A percentile compares a stretch with the other conserved stretches of the same genome.
phyloP scores from a whole-genome alignment of 2,797 vertebrate genomes.

The Paramormyrops hopkinsi region DNA sequence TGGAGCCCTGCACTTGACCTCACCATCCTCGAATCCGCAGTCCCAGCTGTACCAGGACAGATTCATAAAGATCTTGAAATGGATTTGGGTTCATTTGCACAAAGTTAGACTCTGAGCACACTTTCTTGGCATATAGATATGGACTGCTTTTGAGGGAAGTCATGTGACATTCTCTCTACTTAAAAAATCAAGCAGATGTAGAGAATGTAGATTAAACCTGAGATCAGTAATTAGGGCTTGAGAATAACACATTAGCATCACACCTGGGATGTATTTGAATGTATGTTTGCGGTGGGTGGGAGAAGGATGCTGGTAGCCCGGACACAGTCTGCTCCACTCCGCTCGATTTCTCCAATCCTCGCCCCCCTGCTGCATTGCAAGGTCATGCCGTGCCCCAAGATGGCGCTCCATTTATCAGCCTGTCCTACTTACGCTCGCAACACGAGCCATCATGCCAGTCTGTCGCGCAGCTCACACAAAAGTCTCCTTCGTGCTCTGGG shows the following conservation, averaged over 20 bases:
- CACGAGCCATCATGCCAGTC: neutral
- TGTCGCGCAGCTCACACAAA: neutral
- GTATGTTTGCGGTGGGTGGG: neutral
- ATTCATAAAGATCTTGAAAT: neutral
- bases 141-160: neutral
- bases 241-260: neutral
- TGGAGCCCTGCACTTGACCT: neutral
- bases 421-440: slow-evolving; percentile 12
- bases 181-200: neutral
- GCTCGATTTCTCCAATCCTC: neutral
- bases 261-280: neutral
- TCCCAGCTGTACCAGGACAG: neutral
- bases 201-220: neutral
- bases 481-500: neutral
- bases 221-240: neutral
- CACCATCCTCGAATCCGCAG: neutral
- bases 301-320: neutral
- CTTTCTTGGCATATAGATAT: neutral
- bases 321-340: neutral
- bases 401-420: neutral
- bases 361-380: neutral
- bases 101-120: neutral
- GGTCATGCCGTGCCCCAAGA: neutral
- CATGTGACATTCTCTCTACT: neutral
- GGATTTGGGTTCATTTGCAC: neutral